phyloP scores from a whole-genome alignment of 2,888 invertebrate species.

The Bibio marci region DNA sequence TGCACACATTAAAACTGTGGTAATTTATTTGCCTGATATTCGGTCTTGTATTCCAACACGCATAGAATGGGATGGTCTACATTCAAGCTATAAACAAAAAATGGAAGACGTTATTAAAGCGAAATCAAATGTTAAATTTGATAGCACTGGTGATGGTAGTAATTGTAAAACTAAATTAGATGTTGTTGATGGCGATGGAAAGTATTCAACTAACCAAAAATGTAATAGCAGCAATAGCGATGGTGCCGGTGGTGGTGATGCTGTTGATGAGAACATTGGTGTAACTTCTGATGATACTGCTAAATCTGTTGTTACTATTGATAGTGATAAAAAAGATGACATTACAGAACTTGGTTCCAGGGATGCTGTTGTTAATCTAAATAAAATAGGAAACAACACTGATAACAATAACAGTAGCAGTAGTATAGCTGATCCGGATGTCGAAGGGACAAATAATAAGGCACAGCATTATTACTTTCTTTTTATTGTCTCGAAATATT shows the following conservation, averaged over 20 bases:
- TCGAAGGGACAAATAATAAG: constrained; percentile 1
- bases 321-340: too few species aligned
- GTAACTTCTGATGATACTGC: too few species aligned
- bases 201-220: too few species aligned
- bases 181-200: background rate
- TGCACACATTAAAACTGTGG: constrained; percentile 90
- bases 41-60: constrained; percentile 86
- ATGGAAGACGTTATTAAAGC: constrained; percentile 8
- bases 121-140: too few species aligned
- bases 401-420: background rate
- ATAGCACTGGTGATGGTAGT: too few species aligned
- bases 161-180: background rate
- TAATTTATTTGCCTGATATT: constrained; percentile 95
- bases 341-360: too few species aligned
- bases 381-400: too few species aligned
- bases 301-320: too few species aligned
- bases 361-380: background rate
- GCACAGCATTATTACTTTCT: constrained; percentile 4
- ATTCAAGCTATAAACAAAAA: constrained; percentile 56
- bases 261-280: background rate
- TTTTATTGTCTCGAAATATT: too few species aligned
- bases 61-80: constrained; percentile 73
- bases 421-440: background rate
- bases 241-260: background rate
- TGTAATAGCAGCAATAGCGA: too few species aligned